Evolutionary conservation across 2,797 vertebrate species (phyloP), one percentile per base, ranked within the genome.

Genomic region (Chaetophractus vellerosus): DNA sequence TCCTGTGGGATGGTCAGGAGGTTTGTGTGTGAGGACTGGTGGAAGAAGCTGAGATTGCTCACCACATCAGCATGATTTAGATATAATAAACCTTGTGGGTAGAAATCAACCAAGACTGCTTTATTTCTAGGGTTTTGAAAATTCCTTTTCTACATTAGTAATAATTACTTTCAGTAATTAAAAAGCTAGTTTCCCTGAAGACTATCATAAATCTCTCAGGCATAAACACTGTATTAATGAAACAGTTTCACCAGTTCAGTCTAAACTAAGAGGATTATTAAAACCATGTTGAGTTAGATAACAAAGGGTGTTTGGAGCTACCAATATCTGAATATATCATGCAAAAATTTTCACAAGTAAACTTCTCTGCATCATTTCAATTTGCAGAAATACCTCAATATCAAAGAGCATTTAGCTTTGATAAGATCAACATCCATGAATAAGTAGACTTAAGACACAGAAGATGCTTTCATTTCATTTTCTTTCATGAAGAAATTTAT

Each of bases 401-500:
- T 61, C 19, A 63, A 86, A 90, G 41, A 88, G 3, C 31, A n/a
- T 52, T 81, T 78, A 90, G 28, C 15, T 68, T 85, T 94, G 28
- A 81, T 94, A 74, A 94, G 59, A 55, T 28, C 24, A 84, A 89
- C 85, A 55, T 84, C 18, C 55, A 38, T 45, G 14, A 87, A 28
- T 45, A 94, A 86, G 23, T 59, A 69, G 72, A 92, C 95, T 95
- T 89, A 50, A 48, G 36, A 74, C 18, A 72, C n/a, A 66, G 89
- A 95, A 90, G n/a, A 52, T 59, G 36, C 52, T 72, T 88, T 81
- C 59, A 72, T 79, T 74, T 93, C 52, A 69, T 90, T 95, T 66
- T 36, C 41, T 28, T 28, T 24, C 45, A 10, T 75, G 41, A 36
- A 50, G 26, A 95, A 82, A 78, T 59, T n/a, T 83, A 36, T 1